Evolutionary conservation across 2,888 invertebrate genomes (phyloP).

Genomic region (Cantharis nigra): DNA sequence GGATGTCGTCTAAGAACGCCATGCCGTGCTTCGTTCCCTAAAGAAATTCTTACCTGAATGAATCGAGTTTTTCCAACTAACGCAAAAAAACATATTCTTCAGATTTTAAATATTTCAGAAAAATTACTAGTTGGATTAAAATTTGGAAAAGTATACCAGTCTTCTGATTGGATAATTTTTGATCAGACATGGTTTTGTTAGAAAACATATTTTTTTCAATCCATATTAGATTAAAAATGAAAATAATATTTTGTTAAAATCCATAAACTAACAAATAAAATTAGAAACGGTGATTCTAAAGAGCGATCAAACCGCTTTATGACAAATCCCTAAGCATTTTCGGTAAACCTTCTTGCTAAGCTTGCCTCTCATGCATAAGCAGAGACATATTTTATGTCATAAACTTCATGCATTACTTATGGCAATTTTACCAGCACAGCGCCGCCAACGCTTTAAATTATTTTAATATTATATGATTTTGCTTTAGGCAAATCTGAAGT

Average conservation of each 20-base stretch:
- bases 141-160: too few species aligned
- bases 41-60: slow-evolving; percentile 34
- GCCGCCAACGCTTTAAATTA: slow-evolving; percentile 50
- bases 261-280: slow-evolving; percentile 1
- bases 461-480: slow-evolving; percentile 54
- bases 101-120: background rate
- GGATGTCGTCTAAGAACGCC: slow-evolving; percentile 48
- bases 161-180: background rate
- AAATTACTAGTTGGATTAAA: background rate
- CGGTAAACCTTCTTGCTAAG: slow-evolving; percentile 28
- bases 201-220: background rate
- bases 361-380: slow-evolving; percentile 35
- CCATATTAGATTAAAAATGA: background rate
- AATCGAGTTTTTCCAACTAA: slow-evolving; percentile 11
- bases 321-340: slow-evolving; percentile 29
- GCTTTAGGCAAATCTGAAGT: slow-evolving; percentile 50
- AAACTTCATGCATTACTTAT: slow-evolving; percentile 43
- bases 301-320: slow-evolving; percentile 21
- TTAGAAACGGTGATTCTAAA: slow-evolving; percentile 13
- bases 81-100: background rate
- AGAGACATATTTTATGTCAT: slow-evolving; percentile 44
- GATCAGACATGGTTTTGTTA: background rate
- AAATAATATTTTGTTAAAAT: background rate
- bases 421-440: slow-evolving; percentile 35
- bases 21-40: slow-evolving; percentile 29